Evolutionary conservation across 2,888 invertebrate species (phyloP).

Genomic region (Drosophila meridionalis): DNA sequence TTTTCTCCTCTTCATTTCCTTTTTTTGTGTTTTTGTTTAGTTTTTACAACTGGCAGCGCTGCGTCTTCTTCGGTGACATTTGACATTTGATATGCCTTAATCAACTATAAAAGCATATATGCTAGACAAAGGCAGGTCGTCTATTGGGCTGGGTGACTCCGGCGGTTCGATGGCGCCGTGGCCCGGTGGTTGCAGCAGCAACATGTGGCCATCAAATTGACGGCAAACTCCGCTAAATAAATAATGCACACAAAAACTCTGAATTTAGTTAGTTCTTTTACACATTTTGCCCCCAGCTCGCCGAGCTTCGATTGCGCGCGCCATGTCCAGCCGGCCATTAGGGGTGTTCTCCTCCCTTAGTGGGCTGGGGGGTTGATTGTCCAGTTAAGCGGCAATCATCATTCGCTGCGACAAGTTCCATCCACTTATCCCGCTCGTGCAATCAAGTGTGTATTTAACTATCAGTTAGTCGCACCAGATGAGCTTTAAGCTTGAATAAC

Average conservation of each 20-base stretch:
- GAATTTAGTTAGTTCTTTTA: not conserved
- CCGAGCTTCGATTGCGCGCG: slow-evolving; percentile 29
- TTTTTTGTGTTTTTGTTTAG: slow-evolving; percentile 51
- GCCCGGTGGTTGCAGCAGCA: slow-evolving; percentile 48
- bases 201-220: slow-evolving; percentile 73
- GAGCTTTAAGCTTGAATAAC: not conserved
- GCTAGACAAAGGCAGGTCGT: slow-evolving; percentile 44
- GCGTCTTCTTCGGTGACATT: slow-evolving; percentile 70
- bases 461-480: not conserved
- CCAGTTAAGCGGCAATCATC: slow-evolving; percentile 43
- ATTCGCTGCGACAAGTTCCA: slow-evolving; percentile 27
- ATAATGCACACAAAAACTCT: slow-evolving; percentile 44
- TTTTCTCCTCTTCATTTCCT: not conserved
- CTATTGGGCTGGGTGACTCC: not conserved
- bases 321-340: slow-evolving; percentile 30
- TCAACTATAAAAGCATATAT: slow-evolving; percentile 75
- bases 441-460: slow-evolving; percentile 33
- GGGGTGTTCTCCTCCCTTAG: not conserved
- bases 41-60: slow-evolving; percentile 68
- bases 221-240: slow-evolving; percentile 50
- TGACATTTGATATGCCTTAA: slow-evolving; percentile 80
- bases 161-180: not conserved
- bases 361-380: not conserved
- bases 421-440: slow-evolving; percentile 20
- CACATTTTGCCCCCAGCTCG: not conserved